Base-by-base conservation (phyloP, 92 coral and sea anemone genomes). In the Muricea muricata region DNA sequence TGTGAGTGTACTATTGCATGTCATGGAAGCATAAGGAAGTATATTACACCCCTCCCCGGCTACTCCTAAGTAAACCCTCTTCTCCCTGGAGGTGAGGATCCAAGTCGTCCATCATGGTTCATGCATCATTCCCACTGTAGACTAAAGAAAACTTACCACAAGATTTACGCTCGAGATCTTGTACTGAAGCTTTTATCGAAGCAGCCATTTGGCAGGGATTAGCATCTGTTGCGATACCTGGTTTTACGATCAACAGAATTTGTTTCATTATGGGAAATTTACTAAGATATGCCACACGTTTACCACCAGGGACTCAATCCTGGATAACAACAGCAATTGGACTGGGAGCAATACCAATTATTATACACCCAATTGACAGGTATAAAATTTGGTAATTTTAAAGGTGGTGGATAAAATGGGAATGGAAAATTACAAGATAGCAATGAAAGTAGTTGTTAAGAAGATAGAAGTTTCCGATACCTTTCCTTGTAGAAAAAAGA, bases 321-420 rank as follows among this genome's bases (percentile, higher is more conserved):
- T 96, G 97, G 98, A 52, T 93, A 28, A 92, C 98, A 15, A 96
- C 99, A 0, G 70, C 87, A 7, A 58, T 92, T 29, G 99, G 99
- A 24, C 86, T 96, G 30, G 84, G 91, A 47, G 92, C 92, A 73
- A 94, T 96, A 58, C 99, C 99, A 5, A 58, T 96, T 45, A 96
- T 96, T 72, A 96, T 96, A 60, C 93, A 92, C 73, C 99, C 99
- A n/a, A 96, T 96, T 84, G 99, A 96, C 89, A 94, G 99, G 99
- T 93, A 66, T 32, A 80, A 55, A 56, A 29, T 24, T 25, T 21
- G 18, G 4, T 10, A 40, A 26, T 12, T 7, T 28, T 10, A 35
- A 1, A 8, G 1, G 9, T 17, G 15, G n/a, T 17, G 46, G 1
- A 14, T 12, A 34, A 12, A 5, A 30, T 4, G 42, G 42, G n/a